phyloP scores from a whole-genome alignment of 2,797 vertebrate species.

The Notolabrus celidotus region DNA sequence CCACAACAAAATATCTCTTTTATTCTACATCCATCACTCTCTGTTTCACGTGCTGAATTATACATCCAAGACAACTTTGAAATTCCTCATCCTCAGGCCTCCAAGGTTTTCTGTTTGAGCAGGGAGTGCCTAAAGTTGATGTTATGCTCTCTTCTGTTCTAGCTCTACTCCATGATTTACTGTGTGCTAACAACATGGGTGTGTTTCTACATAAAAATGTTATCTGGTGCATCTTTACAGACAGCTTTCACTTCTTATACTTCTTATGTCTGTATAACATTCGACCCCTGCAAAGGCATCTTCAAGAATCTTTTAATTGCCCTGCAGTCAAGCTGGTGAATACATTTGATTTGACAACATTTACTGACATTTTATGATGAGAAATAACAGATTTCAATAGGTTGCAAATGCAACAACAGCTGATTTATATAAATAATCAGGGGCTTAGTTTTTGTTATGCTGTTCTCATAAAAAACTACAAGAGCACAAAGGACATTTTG shows the following conservation, averaged over 20 bases:
- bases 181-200: slow-evolving; percentile 21
- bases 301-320: slow-evolving; percentile 1
- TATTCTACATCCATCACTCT: too few relatives aligned
- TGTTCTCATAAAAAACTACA: slow-evolving; percentile 13
- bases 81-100: slow-evolving; percentile 2
- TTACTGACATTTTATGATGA: neutral
- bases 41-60: too few relatives aligned
- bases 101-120: too few relatives aligned
- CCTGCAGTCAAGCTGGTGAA: neutral
- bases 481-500: slow-evolving; percentile 19
- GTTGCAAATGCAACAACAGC: neutral
- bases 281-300: slow-evolving; percentile 22
- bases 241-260: slow-evolving; percentile 4
- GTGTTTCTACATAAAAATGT: slow-evolving; percentile 13
- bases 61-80: neutral
- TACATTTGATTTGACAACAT: slow-evolving; percentile 10
- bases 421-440: neutral
- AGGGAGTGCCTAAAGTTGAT: too few relatives aligned
- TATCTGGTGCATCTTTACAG: slow-evolving; percentile 39
- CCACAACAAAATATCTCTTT: too few relatives aligned
- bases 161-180: slow-evolving; percentile 21
- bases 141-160: too few relatives aligned
- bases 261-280: slow-evolving; percentile 19
- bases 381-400: neutral
- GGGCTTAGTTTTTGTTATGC: neutral